A percentile compares a stretch with the other conserved stretches of the same genome.
phyloP scores from a whole-genome alignment of 2,113 vertebrate genomes.

The Kryptolebias marmoratus region DNA sequence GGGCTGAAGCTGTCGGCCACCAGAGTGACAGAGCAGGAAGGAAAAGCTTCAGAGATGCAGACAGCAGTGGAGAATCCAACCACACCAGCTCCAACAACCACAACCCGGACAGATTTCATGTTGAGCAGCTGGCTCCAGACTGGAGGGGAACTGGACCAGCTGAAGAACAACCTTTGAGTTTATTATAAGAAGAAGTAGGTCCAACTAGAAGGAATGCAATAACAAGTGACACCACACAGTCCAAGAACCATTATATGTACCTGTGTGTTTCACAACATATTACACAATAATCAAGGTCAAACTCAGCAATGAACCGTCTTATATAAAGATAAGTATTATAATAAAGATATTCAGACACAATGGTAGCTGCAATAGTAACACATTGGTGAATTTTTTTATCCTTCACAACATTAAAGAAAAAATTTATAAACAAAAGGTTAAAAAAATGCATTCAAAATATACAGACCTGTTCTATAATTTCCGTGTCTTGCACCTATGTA shows the following conservation, averaged over 20 bases:
- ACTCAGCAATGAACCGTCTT: neutral
- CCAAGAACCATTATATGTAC: neutral
- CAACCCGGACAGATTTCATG: constrained; percentile 71
- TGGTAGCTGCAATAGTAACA: neutral
- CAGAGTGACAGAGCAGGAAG: constrained; percentile 82
- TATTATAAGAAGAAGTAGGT: neutral
- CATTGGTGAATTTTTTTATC: neutral
- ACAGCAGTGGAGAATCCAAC: constrained; percentile 89
- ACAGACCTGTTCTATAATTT: neutral
- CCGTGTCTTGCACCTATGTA: too few relatives aligned
- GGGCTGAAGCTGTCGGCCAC: constrained; percentile 88
- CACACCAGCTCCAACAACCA: constrained; percentile 88
- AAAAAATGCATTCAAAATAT: neutral
- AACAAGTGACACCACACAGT: too few relatives aligned
- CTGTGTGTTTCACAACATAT: neutral
- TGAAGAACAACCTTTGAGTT: neutral
- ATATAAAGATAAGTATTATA: neutral
- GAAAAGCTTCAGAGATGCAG: constrained; percentile 79
- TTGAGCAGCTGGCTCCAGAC: neutral
- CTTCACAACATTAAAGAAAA: neutral
- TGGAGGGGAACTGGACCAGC: neutral
- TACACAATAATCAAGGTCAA: neutral
- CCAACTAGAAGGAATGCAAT: too few relatives aligned
- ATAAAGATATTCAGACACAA: neutral
- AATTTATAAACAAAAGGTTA: neutral